Evolutionary conservation across 2,113 vertebrate genomes (phyloP).

Genomic region (Melozone crissalis): DNA sequence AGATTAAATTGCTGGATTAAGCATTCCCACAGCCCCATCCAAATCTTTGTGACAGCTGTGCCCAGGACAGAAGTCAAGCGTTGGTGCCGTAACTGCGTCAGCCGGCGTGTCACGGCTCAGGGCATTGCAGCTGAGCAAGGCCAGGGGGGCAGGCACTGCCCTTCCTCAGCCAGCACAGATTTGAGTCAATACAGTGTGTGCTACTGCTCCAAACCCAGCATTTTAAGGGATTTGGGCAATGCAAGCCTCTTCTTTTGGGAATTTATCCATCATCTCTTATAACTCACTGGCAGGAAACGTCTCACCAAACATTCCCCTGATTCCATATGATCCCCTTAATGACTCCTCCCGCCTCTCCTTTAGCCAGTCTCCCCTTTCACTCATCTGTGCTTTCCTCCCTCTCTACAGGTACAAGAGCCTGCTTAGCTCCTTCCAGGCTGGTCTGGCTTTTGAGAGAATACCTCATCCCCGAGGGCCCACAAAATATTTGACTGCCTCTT

Average conservation of each 20-base stretch:
- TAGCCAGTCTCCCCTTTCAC: background rate
- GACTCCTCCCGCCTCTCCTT: background rate
- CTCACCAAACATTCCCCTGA: background rate
- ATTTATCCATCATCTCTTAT: background rate
- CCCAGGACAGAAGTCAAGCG: background rate
- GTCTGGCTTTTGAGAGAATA: background rate
- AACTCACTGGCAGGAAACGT: background rate
- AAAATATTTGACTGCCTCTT: background rate
- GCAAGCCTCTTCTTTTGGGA: background rate
- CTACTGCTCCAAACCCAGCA: background rate
- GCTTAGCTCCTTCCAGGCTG: background rate
- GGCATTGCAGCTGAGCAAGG: background rate
- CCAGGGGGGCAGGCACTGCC: background rate
- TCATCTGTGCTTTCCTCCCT: background rate
- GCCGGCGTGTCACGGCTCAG: background rate
- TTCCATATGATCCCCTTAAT: background rate
- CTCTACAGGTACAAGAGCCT: background rate
- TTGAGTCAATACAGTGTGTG: background rate
- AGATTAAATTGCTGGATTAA: constrained; percentile 62
- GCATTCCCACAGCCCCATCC: background rate
- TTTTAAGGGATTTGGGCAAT: background rate
- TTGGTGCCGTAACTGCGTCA: background rate
- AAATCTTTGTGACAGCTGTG: constrained; percentile 37
- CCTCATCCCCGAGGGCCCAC: background rate
- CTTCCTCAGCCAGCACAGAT: background rate